Percentiles rank a stretch among this genome's conserved stretches.
Evolutionary conservation across 2,888 invertebrate genomes (phyloP).

Genomic region (Sycophila texana): DNA sequence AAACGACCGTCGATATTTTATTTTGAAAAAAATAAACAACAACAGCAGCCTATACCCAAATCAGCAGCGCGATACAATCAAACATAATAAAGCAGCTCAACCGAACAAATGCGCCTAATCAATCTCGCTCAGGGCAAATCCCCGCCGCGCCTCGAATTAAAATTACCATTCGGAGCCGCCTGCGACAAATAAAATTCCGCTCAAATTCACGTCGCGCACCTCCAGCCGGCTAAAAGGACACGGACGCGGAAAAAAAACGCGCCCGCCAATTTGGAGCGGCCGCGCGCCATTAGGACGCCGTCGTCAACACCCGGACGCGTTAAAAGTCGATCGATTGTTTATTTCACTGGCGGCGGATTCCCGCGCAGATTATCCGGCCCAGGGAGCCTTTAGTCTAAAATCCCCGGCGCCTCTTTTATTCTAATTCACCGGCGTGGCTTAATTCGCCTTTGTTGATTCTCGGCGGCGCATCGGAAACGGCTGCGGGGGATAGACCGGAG

Average conservation of each 20-base stretch:
- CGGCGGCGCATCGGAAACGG: background rate
- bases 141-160: no score
- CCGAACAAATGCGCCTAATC: no score
- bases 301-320: no score
- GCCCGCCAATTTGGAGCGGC: background rate
- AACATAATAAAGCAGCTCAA: no score
- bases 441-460: conserved; percentile 43
- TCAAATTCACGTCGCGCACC: background rate
- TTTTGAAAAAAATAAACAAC: no score
- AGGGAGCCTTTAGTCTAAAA: conserved; percentile 24
- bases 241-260: background rate
- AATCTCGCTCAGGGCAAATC: no score
- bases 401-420: conserved; percentile 37
- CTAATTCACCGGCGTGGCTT: conserved; percentile 37
- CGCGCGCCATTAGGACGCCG: no score
- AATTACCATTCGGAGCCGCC: no score
- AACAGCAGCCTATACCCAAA: no score
- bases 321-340: conserved; percentile 9
- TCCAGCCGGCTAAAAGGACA: background rate
- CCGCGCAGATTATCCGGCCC: conserved; percentile 19
- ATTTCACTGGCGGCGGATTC: conserved; percentile 9
- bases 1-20: no score
- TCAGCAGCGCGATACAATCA: no score
- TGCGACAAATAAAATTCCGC: no score
- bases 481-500: background rate